phyloP scores from a whole-genome alignment of 1,140 invertebrate genomes.

The Micrasema minimum region DNA sequence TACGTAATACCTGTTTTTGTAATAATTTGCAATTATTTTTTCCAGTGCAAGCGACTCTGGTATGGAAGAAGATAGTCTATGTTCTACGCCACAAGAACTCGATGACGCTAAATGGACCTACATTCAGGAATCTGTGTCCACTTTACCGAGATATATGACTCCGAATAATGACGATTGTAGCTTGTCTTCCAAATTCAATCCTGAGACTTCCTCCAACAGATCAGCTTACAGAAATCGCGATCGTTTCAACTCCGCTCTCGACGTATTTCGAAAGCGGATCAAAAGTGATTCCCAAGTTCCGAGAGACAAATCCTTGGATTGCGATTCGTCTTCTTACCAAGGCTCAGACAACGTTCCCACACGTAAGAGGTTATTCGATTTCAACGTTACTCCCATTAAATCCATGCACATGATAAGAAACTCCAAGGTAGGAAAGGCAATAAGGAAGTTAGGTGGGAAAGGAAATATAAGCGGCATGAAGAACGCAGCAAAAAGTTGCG shows the following conservation, averaged over 20 bases:
- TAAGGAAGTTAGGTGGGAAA: slow-evolving; percentile 32
- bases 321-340: slow-evolving; percentile 19
- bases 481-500: slow-evolving; percentile 44
- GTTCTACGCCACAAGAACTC: slow-evolving; percentile 40
- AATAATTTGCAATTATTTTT: no score
- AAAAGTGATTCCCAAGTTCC: slow-evolving; percentile 46
- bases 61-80: slow-evolving; percentile 46
- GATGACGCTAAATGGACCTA: slow-evolving; percentile 25
- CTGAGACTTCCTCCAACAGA: slow-evolving; percentile 23
- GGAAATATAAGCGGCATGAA: slow-evolving; percentile 26
- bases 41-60: slow-evolving; percentile 48
- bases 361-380: slow-evolving; percentile 41
- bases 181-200: slow-evolving; percentile 10
- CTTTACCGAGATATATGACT: slow-evolving; percentile 12
- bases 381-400: slow-evolving; percentile 40
- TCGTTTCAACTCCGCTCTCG: slow-evolving; percentile 42
- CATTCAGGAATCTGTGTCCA: slow-evolving; percentile 31
- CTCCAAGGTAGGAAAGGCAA: slow-evolving; percentile 43
- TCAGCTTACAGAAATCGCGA: slow-evolving; percentile 27
- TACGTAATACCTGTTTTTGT: no score
- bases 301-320: slow-evolving; percentile 32
- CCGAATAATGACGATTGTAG: neutral
- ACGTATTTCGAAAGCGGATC: slow-evolving; percentile 47
- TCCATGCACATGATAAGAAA: slow-evolving; percentile 42
- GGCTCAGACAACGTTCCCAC: neutral